These are phyloP conservation scores for Sipha flava DNA, from an alignment of 1,140 invertebrate species.

Conservation along the genomic window DNA sequence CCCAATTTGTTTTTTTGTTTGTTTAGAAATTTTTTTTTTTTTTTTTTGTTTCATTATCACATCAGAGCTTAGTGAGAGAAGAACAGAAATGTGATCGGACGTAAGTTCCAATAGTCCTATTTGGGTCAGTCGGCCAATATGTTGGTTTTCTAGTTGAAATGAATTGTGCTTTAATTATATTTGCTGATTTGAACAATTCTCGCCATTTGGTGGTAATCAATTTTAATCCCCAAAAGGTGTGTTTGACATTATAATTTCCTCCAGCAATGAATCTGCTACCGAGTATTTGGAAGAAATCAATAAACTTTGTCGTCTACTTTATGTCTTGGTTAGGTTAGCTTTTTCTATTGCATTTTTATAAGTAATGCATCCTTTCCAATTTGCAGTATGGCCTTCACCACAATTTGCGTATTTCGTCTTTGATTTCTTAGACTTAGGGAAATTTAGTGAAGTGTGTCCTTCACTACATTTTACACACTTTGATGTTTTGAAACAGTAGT, in stretches of 20 bases:
- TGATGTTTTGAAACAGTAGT: not conserved
- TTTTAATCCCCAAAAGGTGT: not conserved
- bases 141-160: not conserved
- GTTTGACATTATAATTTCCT: not conserved
- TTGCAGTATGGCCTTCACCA: not conserved
- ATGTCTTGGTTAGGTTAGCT: not conserved
- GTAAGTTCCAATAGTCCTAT: not conserved
- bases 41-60: not conserved
- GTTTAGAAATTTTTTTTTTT: too few relatives aligned
- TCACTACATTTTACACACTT: conserved; percentile 22
- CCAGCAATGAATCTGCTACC: not conserved
- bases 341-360: not conserved
- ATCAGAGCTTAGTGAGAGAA: not conserved
- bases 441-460: not conserved
- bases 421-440: not conserved
- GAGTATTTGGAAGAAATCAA: not conserved
- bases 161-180: too few relatives aligned
- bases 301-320: not conserved
- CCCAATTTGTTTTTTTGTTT: not conserved
- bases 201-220: not conserved
- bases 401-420: not conserved
- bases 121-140: not conserved
- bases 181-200: too few relatives aligned
- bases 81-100: not conserved
- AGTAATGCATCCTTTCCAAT: not conserved